Evolutionary conservation across 92 coral and sea anemone genomes (phyloP).

Genomic region (Phenganax stokvisi): DNA sequence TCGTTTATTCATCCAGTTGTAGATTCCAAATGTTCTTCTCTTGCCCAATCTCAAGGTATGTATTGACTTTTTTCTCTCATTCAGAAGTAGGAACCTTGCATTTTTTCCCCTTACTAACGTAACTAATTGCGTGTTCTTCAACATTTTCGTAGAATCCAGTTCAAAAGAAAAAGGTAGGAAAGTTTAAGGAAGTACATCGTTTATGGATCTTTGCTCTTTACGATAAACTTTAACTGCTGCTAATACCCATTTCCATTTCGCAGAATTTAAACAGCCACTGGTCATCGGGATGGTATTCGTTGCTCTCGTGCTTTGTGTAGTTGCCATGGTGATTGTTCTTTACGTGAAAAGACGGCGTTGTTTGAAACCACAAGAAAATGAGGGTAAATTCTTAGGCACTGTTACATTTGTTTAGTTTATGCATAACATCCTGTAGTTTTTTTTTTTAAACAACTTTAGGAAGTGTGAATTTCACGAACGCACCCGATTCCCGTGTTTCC

Average conservation of each 20-base stretch:
- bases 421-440: background rate
- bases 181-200: too few relatives aligned
- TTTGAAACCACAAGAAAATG: background rate
- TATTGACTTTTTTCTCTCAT: too few relatives aligned
- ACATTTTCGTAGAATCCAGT: background rate
- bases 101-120: too few relatives aligned
- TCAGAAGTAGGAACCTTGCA: too few relatives aligned
- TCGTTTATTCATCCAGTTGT: too few relatives aligned
- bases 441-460: slow-evolving; percentile 2
- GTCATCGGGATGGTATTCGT: background rate
- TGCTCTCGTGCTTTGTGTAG: background rate
- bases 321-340: slow-evolving; percentile 9
- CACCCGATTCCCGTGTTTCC: background rate
- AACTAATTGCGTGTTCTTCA: background rate
- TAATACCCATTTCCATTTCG: too few relatives aligned
- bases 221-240: too few relatives aligned
- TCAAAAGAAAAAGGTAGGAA: background rate
- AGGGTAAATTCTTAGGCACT: background rate
- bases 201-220: too few relatives aligned
- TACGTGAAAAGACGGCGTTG: background rate
- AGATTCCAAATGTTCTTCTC: too few relatives aligned
- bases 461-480: background rate
- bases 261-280: background rate
- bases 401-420: too few relatives aligned
- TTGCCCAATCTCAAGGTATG: too few relatives aligned